These are phyloP conservation scores for Scophthalmus maximus DNA, from an alignment of 2,113 vertebrate species.

Conservation along the genomic window DNA sequence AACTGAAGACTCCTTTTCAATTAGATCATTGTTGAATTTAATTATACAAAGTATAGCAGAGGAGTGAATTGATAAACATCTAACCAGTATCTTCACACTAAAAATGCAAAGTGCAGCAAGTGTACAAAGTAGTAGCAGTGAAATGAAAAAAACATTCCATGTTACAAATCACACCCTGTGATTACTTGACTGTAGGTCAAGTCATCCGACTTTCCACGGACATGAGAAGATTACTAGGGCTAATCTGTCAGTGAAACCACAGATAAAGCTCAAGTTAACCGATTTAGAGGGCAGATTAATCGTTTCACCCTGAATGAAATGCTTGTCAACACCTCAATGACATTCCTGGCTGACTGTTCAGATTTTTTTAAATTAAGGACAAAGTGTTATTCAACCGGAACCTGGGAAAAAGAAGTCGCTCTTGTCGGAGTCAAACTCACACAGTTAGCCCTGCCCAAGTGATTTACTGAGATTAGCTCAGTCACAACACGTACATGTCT, in stretches of 20 bases:
- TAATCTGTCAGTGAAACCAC: conserved; percentile 3
- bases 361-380: not conserved
- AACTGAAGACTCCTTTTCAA: too few relatives aligned
- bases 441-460: conserved; percentile 40
- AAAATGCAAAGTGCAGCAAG: too few relatives aligned
- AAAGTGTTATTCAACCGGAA: not conserved
- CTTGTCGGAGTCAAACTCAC: conserved; percentile 22
- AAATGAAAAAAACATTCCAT: too few relatives aligned
- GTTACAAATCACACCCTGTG: not conserved
- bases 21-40: too few relatives aligned
- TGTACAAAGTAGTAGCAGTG: not conserved
- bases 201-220: not conserved
- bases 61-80: not conserved
- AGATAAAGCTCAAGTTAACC: not conserved
- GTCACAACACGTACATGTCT: conserved; percentile 45
- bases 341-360: not conserved
- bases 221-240: not conserved
- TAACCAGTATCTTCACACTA: too few relatives aligned
- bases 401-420: conserved; percentile 5
- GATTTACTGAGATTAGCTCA: conserved; percentile 45
- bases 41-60: too few relatives aligned
- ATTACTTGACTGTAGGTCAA: not conserved
- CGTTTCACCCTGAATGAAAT: conserved; percentile 10
- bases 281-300: conserved; percentile 37
- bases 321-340: conserved; percentile 7